Evolutionary conservation across 2,888 invertebrate genomes (phyloP), one percentile per base, ranked within the genome.

Genomic region (Catocala sponsa): DNA sequence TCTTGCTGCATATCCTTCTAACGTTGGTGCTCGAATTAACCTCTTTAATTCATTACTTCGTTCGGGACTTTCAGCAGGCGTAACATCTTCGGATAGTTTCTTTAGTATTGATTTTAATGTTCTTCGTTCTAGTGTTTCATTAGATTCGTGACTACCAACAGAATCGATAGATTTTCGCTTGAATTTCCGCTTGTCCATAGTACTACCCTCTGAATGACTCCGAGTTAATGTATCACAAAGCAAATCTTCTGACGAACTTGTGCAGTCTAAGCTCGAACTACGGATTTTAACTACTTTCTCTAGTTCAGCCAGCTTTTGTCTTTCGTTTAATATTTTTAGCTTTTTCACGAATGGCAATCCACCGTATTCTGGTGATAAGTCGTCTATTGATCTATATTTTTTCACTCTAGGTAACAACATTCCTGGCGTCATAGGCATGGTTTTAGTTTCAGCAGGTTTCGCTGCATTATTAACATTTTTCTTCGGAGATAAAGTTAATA

Each of bases 291-390:
- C 96, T 10, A 96, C 97, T 72, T 95, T 96, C 86, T 98, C 97
- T 50, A 98, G 92, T 84, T 97, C 97, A 41, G 97, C 97, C 67
- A 98, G 89, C 90, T 98, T 98, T 85, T 98, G 98, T 9, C 98
- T 95, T 90, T 98, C 98, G 86, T 98, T 98, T 51, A 98, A 94
- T 76, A 98, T 98, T 93, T 98, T 98, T 53, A 98, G 91, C 79
- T 98, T 98, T 88, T 98, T 98, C 0, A 98, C 98, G 83, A 98
- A 98, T 0, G 98, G 98, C 63, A 98, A 89, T 11, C 97, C 97
- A 55, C 97, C 97, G 79, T 98, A 98, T 85, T 98, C 98, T 0
- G 98, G 98, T 7, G 98, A 98, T 42, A 98, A 89, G 86, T 98
- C 98, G 80, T 97, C 97, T 55, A 98, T 97, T n/a, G 98, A 98